phyloP scores from a whole-genome alignment of 2,113 vertebrate genomes.

The Anoura caudifer region DNA sequence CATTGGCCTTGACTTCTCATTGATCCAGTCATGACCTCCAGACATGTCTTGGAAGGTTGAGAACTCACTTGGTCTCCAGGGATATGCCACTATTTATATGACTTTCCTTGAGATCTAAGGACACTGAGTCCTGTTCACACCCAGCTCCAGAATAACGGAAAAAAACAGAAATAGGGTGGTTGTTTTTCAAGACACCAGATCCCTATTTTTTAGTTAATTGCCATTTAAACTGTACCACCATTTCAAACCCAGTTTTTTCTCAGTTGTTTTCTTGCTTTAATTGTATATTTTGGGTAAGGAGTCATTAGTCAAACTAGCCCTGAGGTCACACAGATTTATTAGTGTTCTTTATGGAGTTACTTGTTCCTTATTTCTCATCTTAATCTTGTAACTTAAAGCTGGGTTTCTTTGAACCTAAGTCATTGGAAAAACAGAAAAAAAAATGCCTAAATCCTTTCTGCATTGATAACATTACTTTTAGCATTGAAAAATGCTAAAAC shows the following conservation, averaged over 20 bases:
- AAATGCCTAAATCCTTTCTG: background rate
- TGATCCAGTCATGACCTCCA: background rate
- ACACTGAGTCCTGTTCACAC: background rate
- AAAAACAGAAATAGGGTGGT: background rate
- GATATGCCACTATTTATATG: background rate
- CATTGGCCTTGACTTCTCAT: background rate
- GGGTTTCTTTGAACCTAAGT: background rate
- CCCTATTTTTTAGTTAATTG: background rate
- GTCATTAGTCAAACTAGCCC: rapidly evolving
- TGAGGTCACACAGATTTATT: background rate
- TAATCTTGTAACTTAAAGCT: background rate
- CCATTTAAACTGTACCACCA: rapidly evolving
- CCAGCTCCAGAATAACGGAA: background rate
- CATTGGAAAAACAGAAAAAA: background rate
- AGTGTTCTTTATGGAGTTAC: background rate
- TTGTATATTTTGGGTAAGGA: background rate
- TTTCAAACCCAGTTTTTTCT: background rate
- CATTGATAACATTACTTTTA: background rate
- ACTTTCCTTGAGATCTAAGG: background rate
- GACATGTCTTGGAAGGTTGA: background rate
- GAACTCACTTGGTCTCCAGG: background rate
- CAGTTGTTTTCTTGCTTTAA: background rate
- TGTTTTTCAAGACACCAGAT: background rate
- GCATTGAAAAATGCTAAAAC: background rate
- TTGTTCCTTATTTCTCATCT: background rate